These are phyloP conservation scores for Lasioglossum albipes DNA, from an alignment of 1,140 invertebrate species.

Conservation along the genomic window DNA sequence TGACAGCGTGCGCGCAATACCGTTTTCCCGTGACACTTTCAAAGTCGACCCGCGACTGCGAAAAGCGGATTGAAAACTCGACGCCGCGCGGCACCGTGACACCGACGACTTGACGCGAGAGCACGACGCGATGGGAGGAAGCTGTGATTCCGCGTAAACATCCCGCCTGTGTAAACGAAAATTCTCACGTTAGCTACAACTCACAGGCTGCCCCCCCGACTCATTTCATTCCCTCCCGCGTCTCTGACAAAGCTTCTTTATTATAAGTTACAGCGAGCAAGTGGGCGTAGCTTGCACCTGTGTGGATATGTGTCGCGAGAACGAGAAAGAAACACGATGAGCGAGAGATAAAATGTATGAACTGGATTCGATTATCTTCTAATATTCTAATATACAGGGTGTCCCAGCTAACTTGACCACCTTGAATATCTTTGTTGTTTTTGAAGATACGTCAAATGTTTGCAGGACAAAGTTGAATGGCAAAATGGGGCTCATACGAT, in stretches of 20 bases:
- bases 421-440: no score
- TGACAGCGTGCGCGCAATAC: constrained; percentile 26
- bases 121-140: constrained; percentile 36
- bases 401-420: no score
- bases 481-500: no score
- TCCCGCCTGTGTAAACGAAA: not conserved
- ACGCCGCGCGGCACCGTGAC: constrained; percentile 34
- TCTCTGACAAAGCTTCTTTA: not conserved
- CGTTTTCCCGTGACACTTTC: constrained; percentile 52
- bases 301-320: no score
- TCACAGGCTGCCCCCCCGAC: not conserved
- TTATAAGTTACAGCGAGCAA: not conserved
- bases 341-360: no score
- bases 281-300: no score
- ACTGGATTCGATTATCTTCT: no score
- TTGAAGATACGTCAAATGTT: no score
- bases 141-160: constrained; percentile 29
- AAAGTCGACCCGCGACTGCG: constrained; percentile 52
- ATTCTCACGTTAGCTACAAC: not conserved
- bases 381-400: no score
- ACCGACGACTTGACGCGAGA: constrained; percentile 46
- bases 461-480: no score
- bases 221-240: not conserved
- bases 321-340: no score
- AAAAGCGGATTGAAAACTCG: constrained; percentile 67